These are phyloP conservation scores for Serripes groenlandicus DNA, from an alignment of 2,888 invertebrate genomes.

Conservation along the genomic window DNA sequence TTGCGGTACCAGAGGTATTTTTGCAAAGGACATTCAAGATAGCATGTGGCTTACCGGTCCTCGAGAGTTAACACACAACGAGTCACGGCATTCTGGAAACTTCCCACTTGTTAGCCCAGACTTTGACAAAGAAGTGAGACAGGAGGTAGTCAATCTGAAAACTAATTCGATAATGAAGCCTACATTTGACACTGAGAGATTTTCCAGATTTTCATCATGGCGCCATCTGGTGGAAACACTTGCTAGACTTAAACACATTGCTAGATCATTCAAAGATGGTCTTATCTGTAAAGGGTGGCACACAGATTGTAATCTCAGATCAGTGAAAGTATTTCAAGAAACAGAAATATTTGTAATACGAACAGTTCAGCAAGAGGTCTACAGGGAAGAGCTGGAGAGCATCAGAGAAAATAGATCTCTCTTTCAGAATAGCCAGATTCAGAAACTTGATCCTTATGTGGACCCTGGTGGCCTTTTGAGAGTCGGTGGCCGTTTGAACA, in stretches of 20 bases:
- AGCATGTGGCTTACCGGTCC: slow-evolving; percentile 60
- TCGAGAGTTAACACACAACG: neutral
- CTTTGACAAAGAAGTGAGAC: slow-evolving; percentile 37
- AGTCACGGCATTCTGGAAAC: neutral
- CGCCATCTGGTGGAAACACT: slow-evolving; percentile 7
- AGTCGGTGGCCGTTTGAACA: slow-evolving; percentile 35
- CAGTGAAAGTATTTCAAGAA: slow-evolving; percentile 1
- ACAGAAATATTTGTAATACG: slow-evolving; percentile 33
- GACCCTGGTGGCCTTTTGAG: slow-evolving; percentile 31
- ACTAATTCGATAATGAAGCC: neutral
- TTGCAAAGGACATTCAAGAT: slow-evolving; percentile 17
- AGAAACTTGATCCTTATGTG: slow-evolving; percentile 16
- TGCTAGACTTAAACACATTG: slow-evolving; percentile 13
- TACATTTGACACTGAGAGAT: slow-evolving; percentile 29
- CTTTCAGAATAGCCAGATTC: slow-evolving; percentile 16
- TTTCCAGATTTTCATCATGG: slow-evolving; percentile 42
- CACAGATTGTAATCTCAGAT: neutral
- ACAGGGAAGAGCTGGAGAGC: slow-evolving; percentile 17
- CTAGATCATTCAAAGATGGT: slow-evolving; percentile 7
- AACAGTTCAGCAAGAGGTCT: slow-evolving; percentile 27
- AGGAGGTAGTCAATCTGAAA: neutral
- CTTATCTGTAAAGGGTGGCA: slow-evolving; percentile 49
- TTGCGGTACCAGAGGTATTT: slow-evolving; percentile 43
- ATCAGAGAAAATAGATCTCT: slow-evolving; percentile 20
- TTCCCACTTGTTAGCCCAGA: slow-evolving; percentile 47